Percentiles rank a stretch among this genome's conserved stretches.
Evolutionary conservation across 1,140 invertebrate genomes (phyloP).

Genomic region (Teleopsis dalmanni): DNA sequence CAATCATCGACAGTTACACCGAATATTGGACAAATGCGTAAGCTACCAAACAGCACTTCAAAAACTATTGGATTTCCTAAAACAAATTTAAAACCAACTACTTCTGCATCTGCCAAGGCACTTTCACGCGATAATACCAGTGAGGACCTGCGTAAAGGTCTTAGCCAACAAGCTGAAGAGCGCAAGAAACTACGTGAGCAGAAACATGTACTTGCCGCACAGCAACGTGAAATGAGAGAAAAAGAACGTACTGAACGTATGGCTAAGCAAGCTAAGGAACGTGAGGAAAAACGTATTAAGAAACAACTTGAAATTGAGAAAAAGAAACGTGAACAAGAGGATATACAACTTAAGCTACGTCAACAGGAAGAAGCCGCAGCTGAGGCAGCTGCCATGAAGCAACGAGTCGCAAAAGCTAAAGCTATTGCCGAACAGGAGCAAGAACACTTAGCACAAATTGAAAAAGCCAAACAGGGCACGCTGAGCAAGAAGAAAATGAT

Average conservation of each 20-base stretch:
- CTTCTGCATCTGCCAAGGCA: constrained; percentile 20
- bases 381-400: constrained; percentile 38
- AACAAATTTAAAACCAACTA: constrained; percentile 23
- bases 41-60: constrained; percentile 28
- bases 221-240: constrained; percentile 51
- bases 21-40: constrained; percentile 17
- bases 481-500: constrained; percentile 26
- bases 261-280: constrained; percentile 51
- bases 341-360: constrained; percentile 47
- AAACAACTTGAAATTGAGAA: constrained; percentile 49
- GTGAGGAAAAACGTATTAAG: constrained; percentile 45
- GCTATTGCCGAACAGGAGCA: constrained; percentile 36
- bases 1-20: constrained; percentile 18
- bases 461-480: constrained; percentile 16
- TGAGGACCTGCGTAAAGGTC: constrained; percentile 39
- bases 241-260: constrained; percentile 45
- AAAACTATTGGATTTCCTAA: constrained; percentile 24
- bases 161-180: constrained; percentile 46
- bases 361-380: constrained; percentile 43
- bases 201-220: constrained; percentile 52
- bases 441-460: constrained; percentile 31
- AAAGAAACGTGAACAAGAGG: constrained; percentile 47
- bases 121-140: constrained; percentile 32
- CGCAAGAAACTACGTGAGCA: constrained; percentile 52
- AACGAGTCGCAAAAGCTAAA: no score